Base-by-base conservation (phyloP, 2,888 invertebrate species). In the Cabera pusaria region DNA sequence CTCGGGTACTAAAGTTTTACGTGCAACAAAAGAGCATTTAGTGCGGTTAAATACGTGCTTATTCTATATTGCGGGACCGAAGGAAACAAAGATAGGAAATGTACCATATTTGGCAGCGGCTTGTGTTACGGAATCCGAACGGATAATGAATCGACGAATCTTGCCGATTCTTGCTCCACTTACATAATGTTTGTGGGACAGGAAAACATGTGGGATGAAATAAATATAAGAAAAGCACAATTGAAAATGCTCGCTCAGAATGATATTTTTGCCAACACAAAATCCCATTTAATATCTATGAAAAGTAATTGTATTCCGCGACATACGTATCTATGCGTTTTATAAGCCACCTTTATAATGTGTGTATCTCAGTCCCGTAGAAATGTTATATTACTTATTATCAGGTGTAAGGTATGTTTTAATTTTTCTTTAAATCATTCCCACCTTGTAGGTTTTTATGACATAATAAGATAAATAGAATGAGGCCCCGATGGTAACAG, bases 71-170 rank as follows among this genome's bases (percentile, higher is more conserved):
- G 27, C 26, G 14, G 35, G 29, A 29, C 38, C 41, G 11, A 25
- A 48, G 36, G 40, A 43, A 23, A 32, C 38, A 43, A 31, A 32
- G 43, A 52, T 47, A 38, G 42, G 47, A 45, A 49, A 47, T 37
- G 23, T 41, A 52, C 31, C 29, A 36, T 25, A 36, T 41, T 52
- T 49, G 52, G 52, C 52, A 52, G 27, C 37, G 46, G 25, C 18
- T 23, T 22, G 33, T 8, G 31, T 40, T 35, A 41, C 27, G 34
- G 67, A 66, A 72, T 73, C 64, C 54, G 51, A 48, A 68, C 64
- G 67, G 68, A 72, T 72, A 72, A 73, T 81, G 81, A 79, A 75
- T 83, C 68, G 68, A 59, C 71, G 60, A 72, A 72, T 70, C 66
- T 62, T 57, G 78, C 44, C 69, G 72, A 72, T 72, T 70, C 67